Evolutionary conservation across 2,888 invertebrate genomes (phyloP).

Genomic region (Dendrolimus houi): DNA sequence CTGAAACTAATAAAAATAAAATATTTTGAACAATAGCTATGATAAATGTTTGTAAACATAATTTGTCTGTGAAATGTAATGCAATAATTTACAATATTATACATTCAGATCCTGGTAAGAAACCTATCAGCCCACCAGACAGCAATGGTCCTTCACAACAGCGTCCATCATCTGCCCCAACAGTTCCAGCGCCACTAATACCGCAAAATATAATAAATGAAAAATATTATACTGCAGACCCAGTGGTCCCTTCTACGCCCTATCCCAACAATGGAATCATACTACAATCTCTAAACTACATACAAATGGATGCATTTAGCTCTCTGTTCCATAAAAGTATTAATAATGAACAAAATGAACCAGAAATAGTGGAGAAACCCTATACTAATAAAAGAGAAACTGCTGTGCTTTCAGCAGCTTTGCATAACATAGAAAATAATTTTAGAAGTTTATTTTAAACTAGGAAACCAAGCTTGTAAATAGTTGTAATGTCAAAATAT

Average conservation of each 20-base stretch:
- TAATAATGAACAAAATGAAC: constrained; percentile 16
- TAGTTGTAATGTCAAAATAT: constrained; percentile 1
- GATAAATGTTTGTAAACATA: too few relatives aligned
- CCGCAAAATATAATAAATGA: constrained; percentile 19
- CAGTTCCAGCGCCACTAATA: constrained; percentile 16
- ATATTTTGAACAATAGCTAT: too few relatives aligned
- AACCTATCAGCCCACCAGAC: constrained; percentile 26
- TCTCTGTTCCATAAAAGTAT: constrained; percentile 43
- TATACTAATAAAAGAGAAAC: constrained; percentile 33
- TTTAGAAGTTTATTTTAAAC: constrained; percentile 63
- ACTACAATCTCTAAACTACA: constrained; percentile 64
- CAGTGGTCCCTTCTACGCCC: constrained; percentile 28
- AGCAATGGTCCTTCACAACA: constrained; percentile 15
- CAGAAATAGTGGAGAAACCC: constrained; percentile 23
- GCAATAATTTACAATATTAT: too few relatives aligned
- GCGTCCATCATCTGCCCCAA: constrained; percentile 10
- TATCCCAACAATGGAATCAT: constrained; percentile 64
- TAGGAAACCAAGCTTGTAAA: constrained; percentile 1
- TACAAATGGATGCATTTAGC: constrained; percentile 69
- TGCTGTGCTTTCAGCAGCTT: constrained; percentile 49
- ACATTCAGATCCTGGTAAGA: constrained; percentile 36
- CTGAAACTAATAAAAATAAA: too few relatives aligned
- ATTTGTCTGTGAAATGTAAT: too few relatives aligned
- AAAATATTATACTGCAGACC: constrained; percentile 11
- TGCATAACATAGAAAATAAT: constrained; percentile 59